Evolutionary conservation across 2,888 invertebrate species (phyloP).

Genomic region (Bombylius discolor): DNA sequence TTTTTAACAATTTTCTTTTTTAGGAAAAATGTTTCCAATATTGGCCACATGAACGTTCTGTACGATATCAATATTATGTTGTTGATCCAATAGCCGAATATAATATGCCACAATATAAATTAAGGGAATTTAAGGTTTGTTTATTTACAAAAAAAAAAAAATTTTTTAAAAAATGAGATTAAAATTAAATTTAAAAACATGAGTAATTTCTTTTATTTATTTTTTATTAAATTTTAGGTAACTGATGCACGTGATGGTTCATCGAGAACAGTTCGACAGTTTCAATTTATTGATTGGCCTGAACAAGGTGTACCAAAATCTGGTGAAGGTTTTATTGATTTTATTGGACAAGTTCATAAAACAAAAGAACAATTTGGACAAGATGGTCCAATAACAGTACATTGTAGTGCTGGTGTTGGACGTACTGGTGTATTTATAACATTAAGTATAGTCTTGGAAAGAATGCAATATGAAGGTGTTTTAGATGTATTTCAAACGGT

Average conservation of each 20-base stretch:
- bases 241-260: slow-evolving; percentile 96
- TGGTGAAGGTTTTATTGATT: slow-evolving; percentile 98
- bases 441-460: slow-evolving; percentile 91
- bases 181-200: neutral
- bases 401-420: slow-evolving; percentile 97
- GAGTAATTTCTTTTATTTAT: neutral
- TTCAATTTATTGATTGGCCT: slow-evolving; percentile 94
- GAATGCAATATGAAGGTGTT: slow-evolving; percentile 98
- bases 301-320: slow-evolving; percentile 95
- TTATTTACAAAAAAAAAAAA: too few species aligned
- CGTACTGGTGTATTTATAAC: slow-evolving; percentile 98
- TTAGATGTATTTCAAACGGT: slow-evolving; percentile 99
- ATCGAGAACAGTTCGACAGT: slow-evolving; percentile 88
- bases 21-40: slow-evolving; percentile 99
- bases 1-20: slow-evolving; percentile 20
- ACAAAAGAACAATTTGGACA: slow-evolving; percentile 99
- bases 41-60: slow-evolving; percentile 97
- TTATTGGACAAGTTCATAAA: slow-evolving; percentile 98
- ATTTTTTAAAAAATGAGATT: neutral
- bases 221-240: slow-evolving; percentile 41
- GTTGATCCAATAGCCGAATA: slow-evolving; percentile 99
- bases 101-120: slow-evolving; percentile 98
- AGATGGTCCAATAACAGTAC: slow-evolving; percentile 97
- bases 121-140: slow-evolving; percentile 87
- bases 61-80: slow-evolving; percentile 94